A percentile compares a stretch with the other conserved stretches of the same genome.
Conservation (phyloP, 1,140 invertebrate species). For the Leptinotarsa defecta region DNA sequence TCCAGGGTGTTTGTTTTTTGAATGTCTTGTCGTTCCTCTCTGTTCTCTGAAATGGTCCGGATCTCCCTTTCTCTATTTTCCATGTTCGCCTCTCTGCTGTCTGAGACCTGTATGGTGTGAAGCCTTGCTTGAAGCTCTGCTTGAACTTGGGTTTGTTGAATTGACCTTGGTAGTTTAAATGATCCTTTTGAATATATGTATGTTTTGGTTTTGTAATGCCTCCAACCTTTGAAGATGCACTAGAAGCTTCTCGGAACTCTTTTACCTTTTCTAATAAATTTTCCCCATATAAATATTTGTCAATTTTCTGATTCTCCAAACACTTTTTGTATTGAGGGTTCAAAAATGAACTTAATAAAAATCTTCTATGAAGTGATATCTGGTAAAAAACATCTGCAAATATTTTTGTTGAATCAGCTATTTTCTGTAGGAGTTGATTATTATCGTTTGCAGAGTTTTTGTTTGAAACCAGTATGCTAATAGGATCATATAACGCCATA, state of each 20-base stretch:
- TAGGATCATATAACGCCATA: constrained; percentile 1
- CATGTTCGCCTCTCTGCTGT: neutral
- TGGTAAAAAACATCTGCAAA: neutral
- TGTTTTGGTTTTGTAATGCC: no score
- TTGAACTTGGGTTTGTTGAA: neutral
- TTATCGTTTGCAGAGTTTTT: neutral
- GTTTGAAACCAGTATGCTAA: neutral
- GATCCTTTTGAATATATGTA: no score
- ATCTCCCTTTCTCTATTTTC: neutral
- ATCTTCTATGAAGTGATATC: constrained; percentile 4
- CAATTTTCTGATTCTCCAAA: neutral
- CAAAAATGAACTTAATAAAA: neutral
- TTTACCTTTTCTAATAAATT: neutral
- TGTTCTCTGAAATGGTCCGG: neutral
- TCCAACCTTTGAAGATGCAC: neutral
- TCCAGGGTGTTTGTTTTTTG: neutral
- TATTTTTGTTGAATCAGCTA: no score
- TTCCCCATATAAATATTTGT: neutral
- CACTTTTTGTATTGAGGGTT: neutral
- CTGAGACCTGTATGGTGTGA: neutral
- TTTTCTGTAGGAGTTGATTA: neutral
- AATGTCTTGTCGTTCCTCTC: neutral
- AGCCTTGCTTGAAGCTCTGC: neutral
- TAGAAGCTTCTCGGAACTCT: neutral
- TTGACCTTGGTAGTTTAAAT: neutral